Evolutionary conservation across 2,888 invertebrate genomes (phyloP).

Genomic region (Steinernema hermaphroditum): DNA sequence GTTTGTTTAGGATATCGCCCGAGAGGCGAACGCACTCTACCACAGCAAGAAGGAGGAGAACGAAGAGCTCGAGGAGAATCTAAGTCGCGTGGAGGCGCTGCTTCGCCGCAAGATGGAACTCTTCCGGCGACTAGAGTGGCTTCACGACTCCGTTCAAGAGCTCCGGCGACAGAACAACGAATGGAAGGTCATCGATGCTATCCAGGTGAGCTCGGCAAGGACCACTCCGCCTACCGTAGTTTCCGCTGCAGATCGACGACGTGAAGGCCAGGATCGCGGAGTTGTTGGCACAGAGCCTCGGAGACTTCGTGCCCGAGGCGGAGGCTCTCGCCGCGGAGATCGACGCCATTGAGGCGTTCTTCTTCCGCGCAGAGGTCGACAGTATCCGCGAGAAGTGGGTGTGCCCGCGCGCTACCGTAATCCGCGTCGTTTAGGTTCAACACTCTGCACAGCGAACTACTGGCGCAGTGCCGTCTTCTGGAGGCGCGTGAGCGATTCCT

Average conservation of each 20-base stretch:
- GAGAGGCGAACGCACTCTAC: constrained; percentile 17
- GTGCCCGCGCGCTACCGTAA: not conserved
- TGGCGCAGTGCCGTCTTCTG: not conserved
- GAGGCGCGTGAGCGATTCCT: constrained; percentile 8
- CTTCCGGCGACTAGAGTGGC: constrained; percentile 56
- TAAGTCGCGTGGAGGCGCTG: not conserved
- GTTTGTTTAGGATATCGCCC: not conserved
- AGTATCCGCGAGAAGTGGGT: constrained; percentile 60
- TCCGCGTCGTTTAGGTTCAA: not conserved
- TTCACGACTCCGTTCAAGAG: constrained; percentile 56
- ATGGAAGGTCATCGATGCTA: constrained; percentile 39
- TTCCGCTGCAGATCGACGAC: not conserved
- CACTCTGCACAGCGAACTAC: constrained; percentile 1
- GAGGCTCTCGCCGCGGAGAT: constrained; percentile 36
- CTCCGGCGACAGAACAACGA: constrained; percentile 39
- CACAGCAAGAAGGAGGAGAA: constrained; percentile 8
- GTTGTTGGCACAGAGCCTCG: not conserved
- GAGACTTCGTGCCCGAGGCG: not conserved
- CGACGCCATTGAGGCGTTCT: constrained; percentile 57
- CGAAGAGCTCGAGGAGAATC: not conserved
- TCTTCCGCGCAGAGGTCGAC: constrained; percentile 62
- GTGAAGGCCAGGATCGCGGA: constrained; percentile 9
- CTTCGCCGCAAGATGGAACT: constrained; percentile 46
- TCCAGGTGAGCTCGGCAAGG: constrained; percentile 38
- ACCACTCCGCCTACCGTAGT: not conserved